Base-by-base conservation (phyloP, 2,113 vertebrate genomes). In the Epinephelus lanceolatus region DNA sequence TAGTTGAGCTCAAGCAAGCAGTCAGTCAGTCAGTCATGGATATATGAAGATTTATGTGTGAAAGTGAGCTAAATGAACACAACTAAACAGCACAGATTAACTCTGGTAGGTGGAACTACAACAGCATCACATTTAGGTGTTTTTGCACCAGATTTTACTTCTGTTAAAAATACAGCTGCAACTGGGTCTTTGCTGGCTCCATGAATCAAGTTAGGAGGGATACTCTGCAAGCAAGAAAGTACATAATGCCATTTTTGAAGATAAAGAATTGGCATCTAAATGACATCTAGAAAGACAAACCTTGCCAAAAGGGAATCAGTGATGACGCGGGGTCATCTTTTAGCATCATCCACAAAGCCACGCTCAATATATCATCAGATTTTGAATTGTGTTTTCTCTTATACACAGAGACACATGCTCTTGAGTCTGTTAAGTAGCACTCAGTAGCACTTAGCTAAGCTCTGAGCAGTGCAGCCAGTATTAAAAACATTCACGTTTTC, bases 371-470 rank as follows among this genome's bases (percentile, higher is more conserved):
- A 57, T 49, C 3, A 37, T 51, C 17, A n/a, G 6, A 47, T 14
- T 61, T 55, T 71, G 1, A 47, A 18, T 62, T 37, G 13, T 47
- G 11, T 74, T 83, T 77, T 33, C 14, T 62, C 27, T 76, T 42
- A 47, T n/a, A 53, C 62, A 42, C 52, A 70, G n/a, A 21, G 61
- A 51, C 40, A 60, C 25, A 5, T 70, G 37, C 61, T 25, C 67
- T 76, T 73, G 25, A 85, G 63, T 80, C 51, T 62, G n/a, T 76
- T 88, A 60, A 87, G 60, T 30, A 80, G 67, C 72, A 67, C 67
- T 80, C 66, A 79, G 59, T 65, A 55, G 81, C 72, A 80, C 72
- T 87, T 78, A 80, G 57, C 27, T 55, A 57, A 53, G 60, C 60
- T 23, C 25, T 18, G 61, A 76, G 56, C 42, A 72, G 51, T 61